A percentile compares a stretch with the other conserved stretches of the same genome.
These are phyloP conservation scores for Listrodromus nycthemerus DNA, from an alignment of 2,888 invertebrate genomes.

Conservation along the genomic window DNA sequence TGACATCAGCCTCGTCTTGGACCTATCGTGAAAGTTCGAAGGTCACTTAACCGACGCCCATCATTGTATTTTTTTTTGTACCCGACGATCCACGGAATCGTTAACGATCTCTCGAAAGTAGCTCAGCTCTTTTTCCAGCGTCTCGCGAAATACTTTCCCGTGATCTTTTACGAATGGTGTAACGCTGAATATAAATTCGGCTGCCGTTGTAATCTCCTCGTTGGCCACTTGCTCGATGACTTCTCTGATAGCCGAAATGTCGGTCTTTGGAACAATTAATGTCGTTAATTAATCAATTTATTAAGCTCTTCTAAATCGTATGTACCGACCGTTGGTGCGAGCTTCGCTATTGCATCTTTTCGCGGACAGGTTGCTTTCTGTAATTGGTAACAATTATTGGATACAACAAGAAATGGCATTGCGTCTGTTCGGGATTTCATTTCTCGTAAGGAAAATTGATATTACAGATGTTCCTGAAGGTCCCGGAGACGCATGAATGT, in stretches of 20 bases:
- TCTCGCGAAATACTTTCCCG: slow-evolving; percentile 64
- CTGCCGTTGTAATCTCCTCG: slow-evolving; percentile 68
- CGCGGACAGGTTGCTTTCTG: slow-evolving; percentile 66
- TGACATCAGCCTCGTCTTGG: slow-evolving; percentile 73
- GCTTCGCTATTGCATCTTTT: slow-evolving; percentile 65
- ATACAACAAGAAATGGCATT: background rate
- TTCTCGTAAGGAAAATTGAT: background rate
- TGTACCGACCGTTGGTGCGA: slow-evolving; percentile 63
- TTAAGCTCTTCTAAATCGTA: background rate
- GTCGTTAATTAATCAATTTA: background rate
- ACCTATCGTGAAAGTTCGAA: slow-evolving; percentile 54
- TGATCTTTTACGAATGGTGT: slow-evolving; percentile 65
- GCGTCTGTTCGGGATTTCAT: background rate
- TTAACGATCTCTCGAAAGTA: slow-evolving; percentile 72
- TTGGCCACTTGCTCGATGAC: slow-evolving; percentile 67
- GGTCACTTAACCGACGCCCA: background rate
- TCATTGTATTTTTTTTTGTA: slow-evolving; percentile 36
- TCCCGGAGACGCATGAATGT: slow-evolving; percentile 43
- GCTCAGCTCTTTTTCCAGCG: slow-evolving; percentile 69
- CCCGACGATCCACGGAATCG: slow-evolving; percentile 71
- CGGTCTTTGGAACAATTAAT: slow-evolving; percentile 58
- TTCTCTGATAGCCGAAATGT: slow-evolving; percentile 61
- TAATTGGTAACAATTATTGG: slow-evolving; percentile 16
- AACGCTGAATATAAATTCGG: slow-evolving; percentile 69
- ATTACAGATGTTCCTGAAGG: slow-evolving; percentile 63